Evolutionary conservation across 2,797 vertebrate genomes (phyloP).

Genomic region (Pteronotus mesoamericanus): DNA sequence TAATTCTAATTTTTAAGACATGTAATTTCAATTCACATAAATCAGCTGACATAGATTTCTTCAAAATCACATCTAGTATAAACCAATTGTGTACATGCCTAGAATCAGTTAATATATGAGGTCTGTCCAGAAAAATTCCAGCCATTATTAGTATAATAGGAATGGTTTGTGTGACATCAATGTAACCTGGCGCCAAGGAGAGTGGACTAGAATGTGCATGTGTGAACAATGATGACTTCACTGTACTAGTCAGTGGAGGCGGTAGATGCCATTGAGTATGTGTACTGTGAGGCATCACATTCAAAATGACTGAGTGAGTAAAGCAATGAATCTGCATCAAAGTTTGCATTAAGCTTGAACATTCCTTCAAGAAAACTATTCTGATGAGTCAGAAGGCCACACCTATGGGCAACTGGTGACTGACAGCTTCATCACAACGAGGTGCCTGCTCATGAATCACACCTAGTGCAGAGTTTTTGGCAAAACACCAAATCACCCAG

Average conservation of each 20-base stretch:
- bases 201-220: neutral
- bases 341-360: neutral
- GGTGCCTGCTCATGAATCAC: neutral
- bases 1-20: slow-evolving; percentile 5
- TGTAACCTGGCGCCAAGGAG: neutral
- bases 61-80: slow-evolving; percentile 32
- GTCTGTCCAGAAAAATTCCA: neutral
- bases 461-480: neutral
- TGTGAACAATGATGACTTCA: neutral
- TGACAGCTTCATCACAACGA: neutral
- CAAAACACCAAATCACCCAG: neutral
- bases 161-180: neutral
- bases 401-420: too few relatives aligned
- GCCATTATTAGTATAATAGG: neutral
- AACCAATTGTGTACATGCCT: neutral
- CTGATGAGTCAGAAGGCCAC: neutral
- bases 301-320: neutral
- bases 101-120: slow-evolving; percentile 39
- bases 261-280: neutral
- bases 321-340: neutral
- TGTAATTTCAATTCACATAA: neutral
- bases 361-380: neutral
- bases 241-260: neutral
- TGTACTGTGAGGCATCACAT: neutral
- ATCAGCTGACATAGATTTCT: neutral